Evolutionary conservation across 1,140 invertebrate species (phyloP).

Genomic region (Pantala flavescens): DNA sequence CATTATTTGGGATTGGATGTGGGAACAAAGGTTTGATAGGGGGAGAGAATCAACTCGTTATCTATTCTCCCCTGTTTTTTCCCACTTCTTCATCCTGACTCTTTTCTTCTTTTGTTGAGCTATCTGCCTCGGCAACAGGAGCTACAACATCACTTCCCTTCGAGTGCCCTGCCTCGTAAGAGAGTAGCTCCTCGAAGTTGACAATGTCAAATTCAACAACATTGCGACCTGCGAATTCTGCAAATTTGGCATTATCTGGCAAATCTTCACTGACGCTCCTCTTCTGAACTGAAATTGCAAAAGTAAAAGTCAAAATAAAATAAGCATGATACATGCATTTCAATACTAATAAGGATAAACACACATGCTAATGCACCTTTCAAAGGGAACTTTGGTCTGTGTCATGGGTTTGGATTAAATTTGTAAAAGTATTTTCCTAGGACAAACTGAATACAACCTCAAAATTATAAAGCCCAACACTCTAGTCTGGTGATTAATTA

Average conservation of each 20-base stretch:
- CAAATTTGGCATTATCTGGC: constrained; percentile 45
- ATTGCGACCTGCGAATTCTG: constrained; percentile 63
- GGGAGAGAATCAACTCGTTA: constrained; percentile 13
- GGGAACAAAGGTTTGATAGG: constrained; percentile 22
- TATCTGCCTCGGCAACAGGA: constrained; percentile 17
- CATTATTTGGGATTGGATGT: neutral
- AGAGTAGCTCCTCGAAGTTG: constrained; percentile 48
- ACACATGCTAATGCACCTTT: too few relatives aligned
- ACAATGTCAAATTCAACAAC: constrained; percentile 60
- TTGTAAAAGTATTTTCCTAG: too few relatives aligned
- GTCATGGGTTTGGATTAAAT: too few relatives aligned
- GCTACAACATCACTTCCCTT: constrained; percentile 16
- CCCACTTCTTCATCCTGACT: constrained; percentile 12
- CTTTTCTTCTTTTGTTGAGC: constrained; percentile 3
- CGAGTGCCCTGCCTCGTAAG: constrained; percentile 18
- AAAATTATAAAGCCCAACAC: too few relatives aligned
- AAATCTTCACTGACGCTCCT: constrained; percentile 43
- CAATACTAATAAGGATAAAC: too few relatives aligned
- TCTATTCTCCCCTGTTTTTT: constrained; percentile 12
- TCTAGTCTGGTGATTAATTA: too few relatives aligned
- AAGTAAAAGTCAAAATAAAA: constrained; percentile 12
- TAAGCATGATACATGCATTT: too few relatives aligned
- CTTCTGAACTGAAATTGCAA: constrained; percentile 53
- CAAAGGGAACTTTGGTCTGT: too few relatives aligned
- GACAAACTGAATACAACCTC: too few relatives aligned